Percentiles rank a stretch among this genome's conserved stretches.
phyloP scores from a whole-genome alignment of 2,113 vertebrate species.

The Scalopus aquaticus region DNA sequence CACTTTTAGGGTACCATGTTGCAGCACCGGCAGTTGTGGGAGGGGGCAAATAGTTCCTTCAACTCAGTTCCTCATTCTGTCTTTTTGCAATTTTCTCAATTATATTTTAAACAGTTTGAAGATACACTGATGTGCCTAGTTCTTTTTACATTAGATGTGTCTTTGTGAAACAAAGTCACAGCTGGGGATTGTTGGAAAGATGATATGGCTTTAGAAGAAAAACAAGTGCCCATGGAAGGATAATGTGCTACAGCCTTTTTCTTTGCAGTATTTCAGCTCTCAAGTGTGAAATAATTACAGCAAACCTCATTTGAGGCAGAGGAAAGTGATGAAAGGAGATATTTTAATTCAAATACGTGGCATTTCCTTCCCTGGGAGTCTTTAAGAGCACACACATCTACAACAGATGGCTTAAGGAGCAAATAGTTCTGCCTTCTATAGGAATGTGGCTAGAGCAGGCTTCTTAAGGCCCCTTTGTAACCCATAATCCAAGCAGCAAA shows the following conservation, averaged over 20 bases:
- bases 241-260: background rate
- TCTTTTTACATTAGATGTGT: slow-evolving; percentile 42
- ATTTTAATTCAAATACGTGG: slow-evolving; percentile 55
- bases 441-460: background rate
- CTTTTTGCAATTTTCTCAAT: slow-evolving; percentile 39
- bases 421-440: background rate
- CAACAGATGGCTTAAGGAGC: background rate
- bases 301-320: slow-evolving; percentile 36
- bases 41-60: background rate
- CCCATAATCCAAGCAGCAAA: background rate
- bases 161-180: slow-evolving; percentile 43
- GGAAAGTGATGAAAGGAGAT: background rate
- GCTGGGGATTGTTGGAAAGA: background rate
- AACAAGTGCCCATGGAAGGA: background rate
- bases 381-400: slow-evolving; percentile 33
- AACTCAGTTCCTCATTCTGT: slow-evolving; percentile 14
- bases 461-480: background rate
- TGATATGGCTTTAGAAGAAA: background rate
- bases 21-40: background rate
- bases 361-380: slow-evolving; percentile 36
- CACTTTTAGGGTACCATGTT: background rate
- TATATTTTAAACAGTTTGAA: slow-evolving; percentile 47
- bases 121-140: background rate
- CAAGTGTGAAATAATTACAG: slow-evolving; percentile 44
- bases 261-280: slow-evolving; percentile 25